Base-by-base conservation (phyloP, 1,140 invertebrate species). In the Camponotus vicinus region DNA sequence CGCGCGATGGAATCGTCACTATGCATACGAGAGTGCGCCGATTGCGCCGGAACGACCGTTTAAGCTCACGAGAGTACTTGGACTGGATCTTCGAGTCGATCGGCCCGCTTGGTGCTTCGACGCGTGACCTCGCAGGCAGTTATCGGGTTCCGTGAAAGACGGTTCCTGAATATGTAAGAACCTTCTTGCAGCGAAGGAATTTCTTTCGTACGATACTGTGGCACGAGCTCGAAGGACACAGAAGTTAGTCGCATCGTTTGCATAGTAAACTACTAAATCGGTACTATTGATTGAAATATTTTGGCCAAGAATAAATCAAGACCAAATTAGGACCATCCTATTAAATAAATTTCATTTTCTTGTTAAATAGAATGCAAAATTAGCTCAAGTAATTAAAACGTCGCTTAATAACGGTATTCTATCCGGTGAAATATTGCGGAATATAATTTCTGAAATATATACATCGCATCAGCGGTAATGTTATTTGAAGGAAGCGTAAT, bases 201-300 rank as follows among this genome's bases (percentile, higher is more conserved):
- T 91, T 90, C 79, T 86, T 90, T 77, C 88, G 88, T 91, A 92
- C 92, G 92, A 76, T 88, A 57, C 64, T 63, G 64, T 80, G 75
- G 73, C 88, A 88, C 85, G 88, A 92, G 90, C 52, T 70, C 82
- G 70, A 86, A 86, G 55, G 61, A 83, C 49, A 40, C 55, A 66
- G 59, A 80, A 89, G 80, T 90, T 90, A 67, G 85, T 84, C 49
- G 79, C 57, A 80, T 77, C 75, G 79, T 86, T 84, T 87, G 88
- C 89, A 86, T 87, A 87, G 86, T 90, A 86, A 88, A 87, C 86
- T 52, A 52, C 15, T 49, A 86, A 86, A 92, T 88, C 86, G 90
- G 71, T 15, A 45, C 78, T 15, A 40, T 49, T 73, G 69, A 52
- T 42, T 61, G 45, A 78, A 76, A 64, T 69, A 61, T 76, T 83